Conservation (phyloP, 1,140 invertebrate genomes). For the Acromyrmex charruanus region DNA sequence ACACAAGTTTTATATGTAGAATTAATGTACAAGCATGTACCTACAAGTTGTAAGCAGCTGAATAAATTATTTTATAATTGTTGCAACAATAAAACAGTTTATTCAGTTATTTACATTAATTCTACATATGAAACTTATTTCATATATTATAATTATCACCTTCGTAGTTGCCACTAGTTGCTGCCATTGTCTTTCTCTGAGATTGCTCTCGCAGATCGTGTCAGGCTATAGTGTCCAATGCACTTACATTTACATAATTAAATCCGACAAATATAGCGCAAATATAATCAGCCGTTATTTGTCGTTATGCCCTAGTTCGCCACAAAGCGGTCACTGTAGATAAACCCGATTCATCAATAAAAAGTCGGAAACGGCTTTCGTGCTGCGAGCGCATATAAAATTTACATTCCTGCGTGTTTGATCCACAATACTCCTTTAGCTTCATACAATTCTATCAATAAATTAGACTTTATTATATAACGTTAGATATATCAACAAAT, state of each 20-base stretch:
- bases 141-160: too few species aligned
- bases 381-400: background rate
- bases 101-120: too few species aligned
- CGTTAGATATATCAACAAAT: background rate
- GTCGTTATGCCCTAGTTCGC: background rate
- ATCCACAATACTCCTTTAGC: background rate
- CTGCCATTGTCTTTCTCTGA: too few species aligned
- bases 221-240: background rate
- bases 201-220: background rate
- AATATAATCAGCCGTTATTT: slow-evolving; percentile 15
- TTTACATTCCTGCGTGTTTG: background rate
- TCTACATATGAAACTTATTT: too few species aligned
- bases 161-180: too few species aligned
- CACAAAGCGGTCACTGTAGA: background rate
- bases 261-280: background rate
- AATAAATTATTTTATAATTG: too few species aligned
- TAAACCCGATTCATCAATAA: slow-evolving; percentile 4
- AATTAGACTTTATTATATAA: background rate
- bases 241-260: background rate
- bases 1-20: too few species aligned
- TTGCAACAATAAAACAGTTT: too few species aligned
- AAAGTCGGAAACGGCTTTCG: too few species aligned
- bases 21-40: too few species aligned
- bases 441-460: background rate
- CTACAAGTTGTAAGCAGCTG: too few species aligned